Base-by-base conservation (phyloP, 2,888 invertebrate species). In the Teleiodes luculella region DNA sequence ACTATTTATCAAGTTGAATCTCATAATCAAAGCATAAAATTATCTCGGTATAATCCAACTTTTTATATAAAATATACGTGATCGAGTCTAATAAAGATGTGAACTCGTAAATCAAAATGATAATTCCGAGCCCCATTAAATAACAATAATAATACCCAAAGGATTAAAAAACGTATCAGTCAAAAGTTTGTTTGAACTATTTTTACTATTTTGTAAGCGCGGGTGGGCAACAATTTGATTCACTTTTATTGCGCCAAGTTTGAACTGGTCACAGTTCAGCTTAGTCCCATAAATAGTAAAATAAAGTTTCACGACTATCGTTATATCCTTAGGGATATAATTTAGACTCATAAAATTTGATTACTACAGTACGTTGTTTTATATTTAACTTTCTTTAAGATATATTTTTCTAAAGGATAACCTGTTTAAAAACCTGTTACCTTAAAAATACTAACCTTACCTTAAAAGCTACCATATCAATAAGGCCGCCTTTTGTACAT, bases 151-250 rank as follows among this genome's bases (percentile, higher is more conserved):
- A 61, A n/a, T 58, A 70, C 64, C 59, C 62, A 35, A 62, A 60
- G 68, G 65, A 76, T 80, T 78, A 78, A 78, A 80, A 58, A 76
- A 69, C 60, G 63, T 71, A 80, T 78, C 68, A 78, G 70, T 65
- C 63, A 60, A 30, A 28, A 37, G 35, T 48, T 48, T 48, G 35
- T 48, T 48, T 35, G 50, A 55, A 67, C 62, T 67, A 60, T 68
- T 64, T 70, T 65, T 66, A 70, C 66, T 72, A 66, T 73, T 78
- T 77, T 65, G 60, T 66, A 70, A 68, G 63, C 66, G 63, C 76
- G 87, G 85, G 86, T 87, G 87, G 86, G 37, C 85, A 57, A 68
- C 74, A 73, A 79, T 83, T 81, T 83, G 76, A 80, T 77, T 78
- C 78, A 80, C 39, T 18, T 18, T 83, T 80, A 76, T 74, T 60